These are phyloP conservation scores for Chrysaora quinquecirrha DNA, from an alignment of 30 jellyfish, hydroid and myxozoan genomes.

Conservation along the genomic window DNA sequence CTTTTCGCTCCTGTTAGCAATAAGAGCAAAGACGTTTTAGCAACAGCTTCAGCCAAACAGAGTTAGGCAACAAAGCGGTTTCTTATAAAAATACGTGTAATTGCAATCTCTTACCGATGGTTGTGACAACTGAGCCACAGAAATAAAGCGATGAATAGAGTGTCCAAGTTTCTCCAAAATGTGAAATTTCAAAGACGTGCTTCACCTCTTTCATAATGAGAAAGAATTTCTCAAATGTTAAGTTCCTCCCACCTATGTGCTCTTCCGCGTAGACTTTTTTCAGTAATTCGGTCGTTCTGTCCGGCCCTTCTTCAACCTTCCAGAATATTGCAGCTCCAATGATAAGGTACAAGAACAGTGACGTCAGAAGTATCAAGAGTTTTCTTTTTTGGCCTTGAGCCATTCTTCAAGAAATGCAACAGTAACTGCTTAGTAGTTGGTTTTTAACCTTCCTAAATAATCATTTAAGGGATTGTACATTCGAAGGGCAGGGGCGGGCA, in stretches of 20 bases:
- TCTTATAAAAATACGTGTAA: no score
- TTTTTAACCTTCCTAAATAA: no score
- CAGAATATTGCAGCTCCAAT: constrained; percentile 76
- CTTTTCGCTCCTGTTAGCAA: no score
- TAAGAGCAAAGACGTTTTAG: no score
- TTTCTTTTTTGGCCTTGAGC: constrained; percentile 54
- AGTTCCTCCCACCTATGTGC: constrained; percentile 3
- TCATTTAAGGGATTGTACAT: no score
- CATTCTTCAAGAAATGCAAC: background rate
- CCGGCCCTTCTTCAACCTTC: constrained; percentile 47
- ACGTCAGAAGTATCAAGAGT: constrained; percentile 28
- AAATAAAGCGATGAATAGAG: constrained; percentile 60
- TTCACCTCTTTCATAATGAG: constrained; percentile 14
- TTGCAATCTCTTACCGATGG: constrained; percentile 68
- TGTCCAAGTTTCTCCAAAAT: constrained; percentile 59
- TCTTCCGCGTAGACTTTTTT: constrained; percentile 17
- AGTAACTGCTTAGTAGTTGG: no score
- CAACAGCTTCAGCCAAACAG: no score
- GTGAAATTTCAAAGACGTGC: constrained; percentile 29
- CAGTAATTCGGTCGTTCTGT: background rate
- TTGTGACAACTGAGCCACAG: constrained; percentile 83
- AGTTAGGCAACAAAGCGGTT: no score
- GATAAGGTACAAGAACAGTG: constrained; percentile 43
- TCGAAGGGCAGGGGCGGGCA: no score
- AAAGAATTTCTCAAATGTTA: constrained; percentile 18